phyloP scores from a whole-genome alignment of 2,888 invertebrate species.

The Aphrophora alni region DNA sequence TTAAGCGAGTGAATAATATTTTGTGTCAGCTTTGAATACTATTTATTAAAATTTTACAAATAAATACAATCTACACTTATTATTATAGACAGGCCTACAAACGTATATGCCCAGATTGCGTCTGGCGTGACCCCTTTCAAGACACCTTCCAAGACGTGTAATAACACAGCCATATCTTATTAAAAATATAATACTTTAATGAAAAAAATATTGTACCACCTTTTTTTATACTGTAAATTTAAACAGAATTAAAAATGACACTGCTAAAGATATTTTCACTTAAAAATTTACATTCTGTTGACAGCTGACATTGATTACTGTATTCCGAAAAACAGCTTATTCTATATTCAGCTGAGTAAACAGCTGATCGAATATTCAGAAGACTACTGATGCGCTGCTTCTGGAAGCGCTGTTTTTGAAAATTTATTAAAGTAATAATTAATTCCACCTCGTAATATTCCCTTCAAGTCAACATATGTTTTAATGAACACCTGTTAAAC shows the following conservation, averaged over 20 bases:
- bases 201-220: not conserved
- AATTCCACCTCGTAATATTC: too few species aligned
- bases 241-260: not conserved
- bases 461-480: too few species aligned
- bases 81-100: not conserved
- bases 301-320: slow-evolving; percentile 6
- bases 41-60: not conserved
- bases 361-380: not conserved
- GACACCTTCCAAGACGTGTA: not conserved
- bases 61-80: not conserved
- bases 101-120: not conserved
- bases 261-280: not conserved
- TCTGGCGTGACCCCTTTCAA: not conserved
- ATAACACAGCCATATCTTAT: not conserved
- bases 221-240: not conserved
- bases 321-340: not conserved
- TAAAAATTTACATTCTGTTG: not conserved
- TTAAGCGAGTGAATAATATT: not conserved
- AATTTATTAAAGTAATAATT: too few species aligned
- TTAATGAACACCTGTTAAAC: too few species aligned
- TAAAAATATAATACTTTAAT: not conserved
- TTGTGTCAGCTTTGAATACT: not conserved
- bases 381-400: not conserved
- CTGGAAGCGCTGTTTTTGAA: not conserved
- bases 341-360: not conserved